Evolutionary conservation across 1,140 invertebrate genomes (phyloP).

Genomic region (Leptinotarsa texana): DNA sequence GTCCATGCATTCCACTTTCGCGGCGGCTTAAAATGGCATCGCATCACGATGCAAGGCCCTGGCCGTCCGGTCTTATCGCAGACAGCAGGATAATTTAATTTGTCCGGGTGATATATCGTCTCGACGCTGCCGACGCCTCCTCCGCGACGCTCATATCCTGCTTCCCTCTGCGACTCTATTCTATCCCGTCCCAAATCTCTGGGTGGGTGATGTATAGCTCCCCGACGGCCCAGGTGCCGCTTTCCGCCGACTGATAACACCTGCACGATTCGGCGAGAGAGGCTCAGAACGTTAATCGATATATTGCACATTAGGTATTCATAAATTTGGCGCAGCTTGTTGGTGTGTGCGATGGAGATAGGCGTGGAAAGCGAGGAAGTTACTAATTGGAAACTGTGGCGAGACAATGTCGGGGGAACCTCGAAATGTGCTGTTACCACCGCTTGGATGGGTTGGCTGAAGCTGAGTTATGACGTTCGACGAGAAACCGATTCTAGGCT

Average conservation of each 20-base stretch:
- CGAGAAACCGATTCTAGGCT: too few species aligned
- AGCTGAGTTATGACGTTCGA: too few species aligned
- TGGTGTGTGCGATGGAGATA: not conserved
- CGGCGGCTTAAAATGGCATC: slow-evolving; percentile 10
- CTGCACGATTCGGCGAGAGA: slow-evolving; percentile 30
- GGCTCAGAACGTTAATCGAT: slow-evolving; percentile 17
- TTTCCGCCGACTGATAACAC: slow-evolving; percentile 34
- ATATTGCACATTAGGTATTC: slow-evolving; percentile 28
- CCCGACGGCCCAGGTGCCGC: slow-evolving; percentile 44
- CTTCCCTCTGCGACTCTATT: slow-evolving; percentile 47
- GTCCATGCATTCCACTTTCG: not conserved
- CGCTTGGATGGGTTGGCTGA: too few species aligned
- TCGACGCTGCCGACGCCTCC: slow-evolving; percentile 35
- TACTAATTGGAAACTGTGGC: slow-evolving; percentile 5
- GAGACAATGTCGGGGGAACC: not conserved
- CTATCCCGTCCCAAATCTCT: slow-evolving; percentile 50
- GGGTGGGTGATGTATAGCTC: slow-evolving; percentile 53
- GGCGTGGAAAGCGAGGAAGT: slow-evolving; percentile 1
- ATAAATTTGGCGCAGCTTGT: slow-evolving; percentile 18
- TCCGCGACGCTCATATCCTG: slow-evolving; percentile 47
- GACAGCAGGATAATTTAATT: slow-evolving; percentile 65
- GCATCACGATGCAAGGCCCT: slow-evolving; percentile 23
- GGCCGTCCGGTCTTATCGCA: slow-evolving; percentile 57
- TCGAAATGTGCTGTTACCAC: not conserved
- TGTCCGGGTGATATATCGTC: slow-evolving; percentile 61